These are phyloP conservation scores for Athalia circularis DNA, from an alignment of 2,888 invertebrate species.

Conservation along the genomic window DNA sequence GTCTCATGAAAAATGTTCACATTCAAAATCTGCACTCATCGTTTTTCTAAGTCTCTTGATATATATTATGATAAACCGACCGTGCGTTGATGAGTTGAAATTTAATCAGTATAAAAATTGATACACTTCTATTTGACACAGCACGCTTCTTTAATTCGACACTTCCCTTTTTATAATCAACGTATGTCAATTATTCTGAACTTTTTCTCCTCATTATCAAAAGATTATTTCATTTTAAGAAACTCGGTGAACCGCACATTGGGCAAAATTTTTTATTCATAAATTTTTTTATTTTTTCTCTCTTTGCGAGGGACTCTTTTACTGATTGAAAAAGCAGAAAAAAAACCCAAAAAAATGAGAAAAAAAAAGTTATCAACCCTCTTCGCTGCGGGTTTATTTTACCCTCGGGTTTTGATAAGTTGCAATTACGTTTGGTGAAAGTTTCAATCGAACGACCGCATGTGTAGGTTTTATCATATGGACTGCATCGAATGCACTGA, in stretches of 20 bases:
- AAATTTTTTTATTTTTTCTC: background rate
- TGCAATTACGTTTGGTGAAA: conserved; percentile 8
- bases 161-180: background rate
- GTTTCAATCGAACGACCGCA: conserved; percentile 21
- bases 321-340: too few relatives aligned
- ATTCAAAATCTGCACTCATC: background rate
- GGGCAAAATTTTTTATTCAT: background rate
- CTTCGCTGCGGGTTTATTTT: too few relatives aligned
- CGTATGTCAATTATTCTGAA: background rate
- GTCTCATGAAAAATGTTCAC: background rate
- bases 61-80: too few relatives aligned
- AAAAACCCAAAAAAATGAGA: too few relatives aligned
- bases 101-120: too few relatives aligned
- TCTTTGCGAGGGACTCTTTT: too few relatives aligned
- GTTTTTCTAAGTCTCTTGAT: too few relatives aligned
- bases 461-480: conserved; percentile 51
- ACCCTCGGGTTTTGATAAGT: too few relatives aligned
- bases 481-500: conserved; percentile 70
- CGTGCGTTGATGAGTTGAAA: too few relatives aligned
- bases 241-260: background rate
- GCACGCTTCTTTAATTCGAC: too few relatives aligned
- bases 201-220: background rate
- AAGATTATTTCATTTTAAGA: background rate
- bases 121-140: too few relatives aligned
- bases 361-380: too few relatives aligned